Percentiles rank a stretch among this genome's conserved stretches.
phyloP scores from a whole-genome alignment of 1,140 invertebrate genomes.

The Lerema accius region DNA sequence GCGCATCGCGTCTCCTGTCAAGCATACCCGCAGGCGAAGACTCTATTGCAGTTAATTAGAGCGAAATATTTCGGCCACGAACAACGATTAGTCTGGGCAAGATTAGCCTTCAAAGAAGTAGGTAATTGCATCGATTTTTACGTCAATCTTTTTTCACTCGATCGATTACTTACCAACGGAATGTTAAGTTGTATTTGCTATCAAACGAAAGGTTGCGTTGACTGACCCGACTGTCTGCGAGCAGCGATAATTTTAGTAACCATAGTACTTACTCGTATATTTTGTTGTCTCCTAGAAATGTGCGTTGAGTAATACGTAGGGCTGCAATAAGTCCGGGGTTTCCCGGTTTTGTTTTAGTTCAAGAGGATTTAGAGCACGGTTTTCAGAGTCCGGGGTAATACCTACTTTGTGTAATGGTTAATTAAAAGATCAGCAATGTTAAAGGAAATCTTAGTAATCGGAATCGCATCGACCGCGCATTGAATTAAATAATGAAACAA shows the following conservation, averaged over 20 bases:
- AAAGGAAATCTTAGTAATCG: too few species aligned
- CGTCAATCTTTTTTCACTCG: slow-evolving; percentile 42
- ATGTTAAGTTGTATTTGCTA: slow-evolving; percentile 13
- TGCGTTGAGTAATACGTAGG: too few species aligned
- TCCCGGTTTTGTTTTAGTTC: too few species aligned
- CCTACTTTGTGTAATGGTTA: too few species aligned
- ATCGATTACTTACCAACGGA: slow-evolving; percentile 18
- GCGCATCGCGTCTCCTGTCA: slow-evolving; percentile 59
- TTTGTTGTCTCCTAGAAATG: too few species aligned
- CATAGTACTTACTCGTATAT: too few species aligned
- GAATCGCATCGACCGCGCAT: too few species aligned
- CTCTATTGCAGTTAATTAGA: slow-evolving; percentile 64
- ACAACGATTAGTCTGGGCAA: slow-evolving; percentile 45
- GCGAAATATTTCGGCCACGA: slow-evolving; percentile 54
- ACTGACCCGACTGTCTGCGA: not conserved
- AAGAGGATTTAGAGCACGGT: too few species aligned
- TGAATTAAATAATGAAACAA: too few species aligned
- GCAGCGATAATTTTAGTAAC: not conserved
- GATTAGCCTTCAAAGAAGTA: slow-evolving; percentile 42
- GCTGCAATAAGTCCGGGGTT: too few species aligned
- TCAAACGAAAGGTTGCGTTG: slow-evolving; percentile 6
- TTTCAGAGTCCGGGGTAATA: too few species aligned
- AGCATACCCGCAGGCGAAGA: slow-evolving; percentile 51
- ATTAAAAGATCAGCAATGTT: too few species aligned
- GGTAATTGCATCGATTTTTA: slow-evolving; percentile 54